These are phyloP conservation scores for Orchestes rusci DNA, from an alignment of 2,888 invertebrate genomes.

Conservation along the genomic window DNA sequence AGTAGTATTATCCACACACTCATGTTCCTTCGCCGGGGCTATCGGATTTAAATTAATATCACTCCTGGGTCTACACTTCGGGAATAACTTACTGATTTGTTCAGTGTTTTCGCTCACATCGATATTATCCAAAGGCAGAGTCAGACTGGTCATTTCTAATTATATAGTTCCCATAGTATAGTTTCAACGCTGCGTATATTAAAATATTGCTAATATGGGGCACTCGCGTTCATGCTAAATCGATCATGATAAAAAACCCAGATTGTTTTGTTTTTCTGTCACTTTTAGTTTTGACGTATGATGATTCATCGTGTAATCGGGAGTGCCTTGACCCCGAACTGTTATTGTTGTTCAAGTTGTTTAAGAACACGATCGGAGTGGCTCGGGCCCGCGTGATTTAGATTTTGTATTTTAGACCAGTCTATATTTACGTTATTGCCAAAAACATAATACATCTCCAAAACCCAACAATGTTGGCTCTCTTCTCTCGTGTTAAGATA, in stretches of 20 bases:
- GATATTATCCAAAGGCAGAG: slow-evolving; percentile 44
- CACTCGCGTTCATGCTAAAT: background rate
- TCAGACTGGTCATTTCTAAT: slow-evolving; percentile 45
- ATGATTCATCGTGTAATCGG: too few species aligned
- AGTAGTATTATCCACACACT: slow-evolving; percentile 42
- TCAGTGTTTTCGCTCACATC: slow-evolving; percentile 52
- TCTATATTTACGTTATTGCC: too few species aligned
- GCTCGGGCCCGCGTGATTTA: too few species aligned
- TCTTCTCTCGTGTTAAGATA: too few species aligned
- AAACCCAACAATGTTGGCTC: too few species aligned
- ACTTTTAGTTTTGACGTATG: too few species aligned
- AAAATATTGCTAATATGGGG: slow-evolving; percentile 4
- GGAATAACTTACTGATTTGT: slow-evolving; percentile 78
- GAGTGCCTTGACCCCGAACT: too few species aligned
- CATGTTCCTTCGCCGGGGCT: slow-evolving; percentile 41
- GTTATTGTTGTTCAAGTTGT: too few species aligned
- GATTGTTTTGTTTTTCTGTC: background rate
- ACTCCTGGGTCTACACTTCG: slow-evolving; percentile 74
- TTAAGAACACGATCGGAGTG: too few species aligned
- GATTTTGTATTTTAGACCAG: too few species aligned
- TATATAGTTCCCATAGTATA: slow-evolving; percentile 30
- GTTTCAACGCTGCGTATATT: slow-evolving; percentile 19
- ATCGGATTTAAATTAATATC: slow-evolving; percentile 52
- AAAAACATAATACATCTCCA: too few species aligned
- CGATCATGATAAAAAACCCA: background rate